Evolutionary conservation across 2,113 vertebrate species (phyloP), one percentile per base, ranked within the genome.

Genomic region (Myotis lucifugus): DNA sequence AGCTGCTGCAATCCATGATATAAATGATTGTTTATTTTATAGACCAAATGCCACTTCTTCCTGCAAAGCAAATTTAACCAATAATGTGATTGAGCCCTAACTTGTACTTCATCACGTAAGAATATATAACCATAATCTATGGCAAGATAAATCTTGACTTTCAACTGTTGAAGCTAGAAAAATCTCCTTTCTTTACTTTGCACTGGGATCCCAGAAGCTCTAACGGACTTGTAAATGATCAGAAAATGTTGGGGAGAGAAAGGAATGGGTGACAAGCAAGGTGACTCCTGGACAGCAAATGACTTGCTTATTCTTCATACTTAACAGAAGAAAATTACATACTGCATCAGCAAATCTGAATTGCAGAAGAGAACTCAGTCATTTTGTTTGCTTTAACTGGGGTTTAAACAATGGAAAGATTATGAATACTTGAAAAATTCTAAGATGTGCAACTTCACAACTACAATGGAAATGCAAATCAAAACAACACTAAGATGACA

Each of bases 1-100:
- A 82, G 23, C 12, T 59, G 40, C 15, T 88, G 10, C 8, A 84
- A 76, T 73, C 0, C 1, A 0, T 59, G 18, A 85, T 83, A 72
- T 61, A 92, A 95, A 88, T 89, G 50, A 66, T 66, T 56, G 18
- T 48, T 83, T 17, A 79, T 70, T 93, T 95, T 85, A 78, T 59
- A 90, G n/a, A 19, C 1, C 32, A 50, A 72, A 90, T 81, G 4
- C 4, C 4, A 23, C 19, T 88, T 82, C 8, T 78, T 12, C 34
- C 29, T 42, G 3, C 1, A 42, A 34, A 88, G 15, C 15, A 81
- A 91, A 83, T 88, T 81, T 90, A 82, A 90, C 54, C 13, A 29
- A 10, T 40, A 29, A 46, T 74, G 32, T 48, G 6, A 56, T 40
- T 83, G 32, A 42, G 13, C 10, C 32, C 3, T 37, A 52, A 52